Base-by-base conservation (phyloP, 2,113 vertebrate genomes). In the Cottus gobio region DNA sequence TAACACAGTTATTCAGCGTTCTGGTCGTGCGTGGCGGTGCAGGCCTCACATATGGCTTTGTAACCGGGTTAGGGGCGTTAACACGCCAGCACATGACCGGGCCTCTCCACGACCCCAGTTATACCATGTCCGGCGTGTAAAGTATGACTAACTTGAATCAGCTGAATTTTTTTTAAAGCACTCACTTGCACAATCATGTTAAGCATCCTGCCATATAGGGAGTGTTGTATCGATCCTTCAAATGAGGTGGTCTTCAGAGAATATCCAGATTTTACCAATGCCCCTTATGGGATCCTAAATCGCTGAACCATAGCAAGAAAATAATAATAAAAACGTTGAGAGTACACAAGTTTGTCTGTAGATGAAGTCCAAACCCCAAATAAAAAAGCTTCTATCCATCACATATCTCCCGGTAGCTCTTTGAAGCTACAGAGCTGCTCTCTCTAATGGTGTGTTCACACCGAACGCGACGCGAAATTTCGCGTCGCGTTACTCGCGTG, bases 391-490 rank as follows among this genome's bases (percentile, higher is more conserved):
- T 70, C 48, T n/a, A n/a, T n/a, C n/a, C n/a, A n/a, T n/a, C n/a
- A n/a, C n/a, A n/a, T 3, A 36, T 61, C 58, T 39, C 50, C 46
- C 71, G 9, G 10, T 20, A 13, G 0, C 15, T 64, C 46, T 79
- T 60, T 65, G 71, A 75, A 42, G 70, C 60, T 11, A 7, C 42
- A 39, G 30, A 37, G 54, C 36, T 30, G 42, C 67, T 76, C 34
- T 24, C 65, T 74, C 71, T 18, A n/a, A n/a, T n/a, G n/a, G n/a
- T n/a, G n/a, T n/a, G n/a, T n/a, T n/a, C n/a, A n/a, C n/a, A n/a
- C n/a, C n/a, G n/a, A n/a, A n/a, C n/a, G n/a, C n/a, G n/a, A n/a
- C n/a, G n/a, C n/a, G n/a, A n/a, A n/a, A n/a, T n/a, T n/a, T n/a
- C n/a, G n/a, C n/a, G n/a, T n/a, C n/a, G n/a, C n/a, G n/a, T n/a